Conservation (phyloP, 2,888 invertebrate genomes). For the Ceratothoa steindachneri region DNA sequence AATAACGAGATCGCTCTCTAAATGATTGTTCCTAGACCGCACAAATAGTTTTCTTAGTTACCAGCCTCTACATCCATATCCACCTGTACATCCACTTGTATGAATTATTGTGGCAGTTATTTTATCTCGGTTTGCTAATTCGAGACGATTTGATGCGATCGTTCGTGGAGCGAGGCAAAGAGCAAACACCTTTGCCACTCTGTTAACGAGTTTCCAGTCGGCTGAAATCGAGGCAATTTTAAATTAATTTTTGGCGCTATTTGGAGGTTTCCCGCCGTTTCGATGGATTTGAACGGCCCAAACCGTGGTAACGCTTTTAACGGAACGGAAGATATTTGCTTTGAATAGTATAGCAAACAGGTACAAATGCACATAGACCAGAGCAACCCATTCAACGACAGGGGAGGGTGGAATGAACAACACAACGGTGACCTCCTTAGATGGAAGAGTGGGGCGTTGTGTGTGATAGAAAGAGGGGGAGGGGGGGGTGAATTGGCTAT, state of each 20-base stretch:
- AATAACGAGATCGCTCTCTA: no score
- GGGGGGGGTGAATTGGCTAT: no score
- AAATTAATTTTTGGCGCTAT: slow-evolving; percentile 5
- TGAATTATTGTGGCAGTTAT: neutral
- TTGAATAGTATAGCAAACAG: neutral
- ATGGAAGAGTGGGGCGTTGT: no score
- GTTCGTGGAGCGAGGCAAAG: neutral
- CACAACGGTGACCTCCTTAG: no score
- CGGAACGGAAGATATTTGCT: neutral
- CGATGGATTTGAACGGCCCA: neutral
- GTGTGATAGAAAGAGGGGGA: no score
- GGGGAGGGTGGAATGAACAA: no score
- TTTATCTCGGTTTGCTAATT: neutral
- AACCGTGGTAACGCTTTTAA: neutral
- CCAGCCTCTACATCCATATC: no score
- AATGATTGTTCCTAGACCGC: no score
- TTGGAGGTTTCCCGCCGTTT: slow-evolving; percentile 4
- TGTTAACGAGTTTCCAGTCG: slow-evolving; percentile 2
- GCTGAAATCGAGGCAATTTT: neutral
- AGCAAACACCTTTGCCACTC: neutral
- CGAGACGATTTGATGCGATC: neutral
- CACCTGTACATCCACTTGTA: no score
- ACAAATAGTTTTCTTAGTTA: no score
- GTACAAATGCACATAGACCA: neutral
- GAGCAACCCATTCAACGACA: no score